Conservation (phyloP, 1,140 invertebrate species). For the Hyles euphorbiae region DNA sequence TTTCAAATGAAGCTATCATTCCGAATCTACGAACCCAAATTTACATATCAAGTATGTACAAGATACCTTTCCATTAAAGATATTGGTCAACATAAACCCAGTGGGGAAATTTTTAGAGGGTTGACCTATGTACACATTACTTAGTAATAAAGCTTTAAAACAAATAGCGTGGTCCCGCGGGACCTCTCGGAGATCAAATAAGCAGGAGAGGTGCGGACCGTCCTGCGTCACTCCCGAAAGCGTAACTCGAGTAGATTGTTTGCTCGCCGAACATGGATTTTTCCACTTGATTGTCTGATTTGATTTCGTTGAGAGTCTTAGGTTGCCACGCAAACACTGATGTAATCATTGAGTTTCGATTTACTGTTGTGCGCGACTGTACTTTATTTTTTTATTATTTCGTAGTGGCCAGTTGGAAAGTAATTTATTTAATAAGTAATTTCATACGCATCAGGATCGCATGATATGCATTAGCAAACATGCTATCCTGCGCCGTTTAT, state of each 20-base stretch:
- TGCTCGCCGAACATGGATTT: constrained; percentile 67
- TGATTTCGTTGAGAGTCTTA: constrained; percentile 63
- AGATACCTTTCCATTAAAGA: constrained; percentile 42
- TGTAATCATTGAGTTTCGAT: neutral
- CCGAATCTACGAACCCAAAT: no score
- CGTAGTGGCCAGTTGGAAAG: no score
- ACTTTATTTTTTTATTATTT: no score
- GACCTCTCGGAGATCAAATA: constrained; percentile 58
- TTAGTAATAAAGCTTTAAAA: constrained; percentile 75
- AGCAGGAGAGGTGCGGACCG: constrained; percentile 41
- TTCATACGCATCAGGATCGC: no score
- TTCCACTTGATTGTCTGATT: constrained; percentile 74
- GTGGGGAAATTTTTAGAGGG: constrained; percentile 58
- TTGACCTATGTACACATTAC: constrained; percentile 73
- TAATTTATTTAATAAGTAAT: no score
- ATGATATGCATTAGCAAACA: no score
- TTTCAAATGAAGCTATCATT: no score
- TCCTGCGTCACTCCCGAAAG: constrained; percentile 51
- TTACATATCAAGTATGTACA: no score
- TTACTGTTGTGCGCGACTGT: neutral
- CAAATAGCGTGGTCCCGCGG: constrained; percentile 55
- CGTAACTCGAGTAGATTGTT: constrained; percentile 73
- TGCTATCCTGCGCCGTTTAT: no score
- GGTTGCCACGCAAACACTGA: constrained; percentile 40
- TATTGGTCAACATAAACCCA: constrained; percentile 53